phyloP scores from a whole-genome alignment of 2,113 vertebrate genomes.

The Sylvietta virens region DNA sequence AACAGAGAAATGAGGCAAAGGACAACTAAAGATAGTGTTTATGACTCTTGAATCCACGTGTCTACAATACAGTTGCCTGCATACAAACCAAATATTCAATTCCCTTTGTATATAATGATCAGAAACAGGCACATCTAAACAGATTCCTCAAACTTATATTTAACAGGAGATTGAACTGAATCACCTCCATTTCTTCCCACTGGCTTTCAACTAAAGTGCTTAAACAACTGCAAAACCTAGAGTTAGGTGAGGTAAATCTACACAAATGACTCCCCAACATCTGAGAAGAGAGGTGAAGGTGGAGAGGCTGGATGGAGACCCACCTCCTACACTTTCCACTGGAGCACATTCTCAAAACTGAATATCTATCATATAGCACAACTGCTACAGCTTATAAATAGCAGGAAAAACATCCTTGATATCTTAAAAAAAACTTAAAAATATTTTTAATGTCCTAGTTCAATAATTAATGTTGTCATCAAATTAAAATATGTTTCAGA shows the following conservation, averaged over 20 bases:
- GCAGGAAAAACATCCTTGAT: not conserved
- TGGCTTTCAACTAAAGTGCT: not conserved
- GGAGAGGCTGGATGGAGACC: not conserved
- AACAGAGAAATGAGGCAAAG: conserved; percentile 10
- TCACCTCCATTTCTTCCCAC: not conserved
- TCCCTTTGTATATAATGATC: not conserved
- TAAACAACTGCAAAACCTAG: not conserved
- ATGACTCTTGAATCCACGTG: not conserved
- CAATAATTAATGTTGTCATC: not conserved
- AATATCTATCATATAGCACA: not conserved
- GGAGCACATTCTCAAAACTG: not conserved
- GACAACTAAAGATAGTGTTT: conserved; percentile 8
- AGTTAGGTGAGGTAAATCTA: not conserved
- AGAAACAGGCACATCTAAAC: not conserved
- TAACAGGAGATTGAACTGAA: not conserved
- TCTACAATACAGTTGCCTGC: not conserved
- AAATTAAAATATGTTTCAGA: not conserved
- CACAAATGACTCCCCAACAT: not conserved
- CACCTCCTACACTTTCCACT: not conserved
- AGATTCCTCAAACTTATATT: not conserved
- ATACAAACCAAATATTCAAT: not conserved
- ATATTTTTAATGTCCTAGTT: not conserved
- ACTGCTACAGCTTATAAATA: not conserved
- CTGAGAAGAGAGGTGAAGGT: not conserved
- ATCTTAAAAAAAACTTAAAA: not conserved